Conservation (phyloP, 2,797 vertebrate genomes). For the Melopsittacus undulatus region DNA sequence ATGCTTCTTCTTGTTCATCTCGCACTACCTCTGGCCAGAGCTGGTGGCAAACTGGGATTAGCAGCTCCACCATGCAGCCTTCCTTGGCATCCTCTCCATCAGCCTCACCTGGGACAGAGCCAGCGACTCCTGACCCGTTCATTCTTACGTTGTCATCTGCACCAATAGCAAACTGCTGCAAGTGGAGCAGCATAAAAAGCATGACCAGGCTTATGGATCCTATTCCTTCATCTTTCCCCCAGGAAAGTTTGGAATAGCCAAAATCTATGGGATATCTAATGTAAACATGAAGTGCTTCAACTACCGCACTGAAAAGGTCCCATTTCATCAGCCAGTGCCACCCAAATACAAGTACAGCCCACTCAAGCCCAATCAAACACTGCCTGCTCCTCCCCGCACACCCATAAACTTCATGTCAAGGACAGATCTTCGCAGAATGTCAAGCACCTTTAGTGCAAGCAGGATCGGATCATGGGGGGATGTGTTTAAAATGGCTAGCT, state of each 20-base stretch:
- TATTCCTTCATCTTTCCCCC: not conserved
- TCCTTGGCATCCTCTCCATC: not conserved
- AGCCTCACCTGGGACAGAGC: not conserved
- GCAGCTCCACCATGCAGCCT: constrained; percentile 9
- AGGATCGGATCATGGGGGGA: not conserved
- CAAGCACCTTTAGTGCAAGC: not conserved
- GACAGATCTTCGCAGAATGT: not conserved
- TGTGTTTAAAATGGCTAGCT: not conserved
- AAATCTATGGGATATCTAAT: not conserved
- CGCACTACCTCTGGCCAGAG: not conserved
- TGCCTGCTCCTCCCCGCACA: not conserved
- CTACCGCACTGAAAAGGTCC: not conserved
- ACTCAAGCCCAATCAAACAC: not conserved
- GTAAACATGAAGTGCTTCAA: not conserved
- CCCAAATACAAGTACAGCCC: not conserved
- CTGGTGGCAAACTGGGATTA: not conserved
- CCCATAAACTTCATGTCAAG: not conserved
- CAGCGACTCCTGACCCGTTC: not conserved
- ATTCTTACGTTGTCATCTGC: not conserved
- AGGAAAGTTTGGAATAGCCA: not conserved
- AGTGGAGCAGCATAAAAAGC: not conserved
- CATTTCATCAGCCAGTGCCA: not conserved
- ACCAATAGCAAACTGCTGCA: not conserved
- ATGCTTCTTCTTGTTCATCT: not conserved
- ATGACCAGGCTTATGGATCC: not conserved